A percentile compares a stretch with the other conserved stretches of the same genome.
phyloP scores from a whole-genome alignment of 2,888 invertebrate genomes.

The Pachymerium ferrugineum region DNA sequence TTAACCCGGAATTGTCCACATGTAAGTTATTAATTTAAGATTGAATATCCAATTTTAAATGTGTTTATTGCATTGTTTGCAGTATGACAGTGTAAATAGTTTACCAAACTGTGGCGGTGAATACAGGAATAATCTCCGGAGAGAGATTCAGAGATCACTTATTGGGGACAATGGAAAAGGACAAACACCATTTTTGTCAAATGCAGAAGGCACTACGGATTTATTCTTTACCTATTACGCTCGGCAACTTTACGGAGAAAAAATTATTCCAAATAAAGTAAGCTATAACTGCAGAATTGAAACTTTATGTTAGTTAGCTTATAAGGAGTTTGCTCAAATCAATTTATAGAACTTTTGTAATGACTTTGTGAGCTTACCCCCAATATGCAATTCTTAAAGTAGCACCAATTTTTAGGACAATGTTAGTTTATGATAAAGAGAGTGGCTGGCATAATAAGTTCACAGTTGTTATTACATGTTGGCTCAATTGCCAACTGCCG shows the following conservation, averaged over 20 bases:
- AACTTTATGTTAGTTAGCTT: too few relatives aligned
- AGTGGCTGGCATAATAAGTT: too few relatives aligned
- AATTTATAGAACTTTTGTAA: too few relatives aligned
- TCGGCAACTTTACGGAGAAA: not conserved
- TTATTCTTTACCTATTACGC: not conserved
- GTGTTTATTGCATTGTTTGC: not conserved
- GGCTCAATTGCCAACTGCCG: too few relatives aligned
- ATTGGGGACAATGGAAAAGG: not conserved
- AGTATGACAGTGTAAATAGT: not conserved
- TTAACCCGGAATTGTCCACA: conserved; percentile 17
- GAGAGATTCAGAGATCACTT: not conserved
- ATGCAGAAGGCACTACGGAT: not conserved
- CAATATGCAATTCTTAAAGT: too few relatives aligned
- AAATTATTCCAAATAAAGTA: not conserved
- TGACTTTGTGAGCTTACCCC: too few relatives aligned
- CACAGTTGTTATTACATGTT: too few relatives aligned
- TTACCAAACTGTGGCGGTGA: not conserved
- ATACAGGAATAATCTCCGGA: not conserved
- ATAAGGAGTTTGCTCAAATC: too few relatives aligned
- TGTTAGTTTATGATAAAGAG: too few relatives aligned
- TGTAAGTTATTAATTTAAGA: not conserved
- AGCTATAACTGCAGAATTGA: too few relatives aligned
- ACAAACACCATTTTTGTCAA: not conserved
- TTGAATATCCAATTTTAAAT: not conserved
- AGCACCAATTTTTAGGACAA: too few relatives aligned